These are phyloP conservation scores for Xerus rutilus DNA, from an alignment of 2,797 vertebrate genomes.

Conservation along the genomic window DNA sequence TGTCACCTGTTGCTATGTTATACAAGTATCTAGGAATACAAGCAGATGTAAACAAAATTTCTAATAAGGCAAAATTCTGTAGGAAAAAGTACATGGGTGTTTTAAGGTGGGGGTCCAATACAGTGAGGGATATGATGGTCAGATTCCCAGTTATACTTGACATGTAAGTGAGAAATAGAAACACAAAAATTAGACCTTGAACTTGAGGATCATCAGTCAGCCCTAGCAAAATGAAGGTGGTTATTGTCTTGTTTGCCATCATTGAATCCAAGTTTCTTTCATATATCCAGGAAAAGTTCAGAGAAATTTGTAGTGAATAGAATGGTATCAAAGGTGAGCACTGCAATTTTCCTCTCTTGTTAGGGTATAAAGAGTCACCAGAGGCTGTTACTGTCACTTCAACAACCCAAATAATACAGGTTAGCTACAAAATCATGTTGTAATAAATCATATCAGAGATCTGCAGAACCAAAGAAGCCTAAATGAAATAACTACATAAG, in stretches of 20 bases:
- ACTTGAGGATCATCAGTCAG: constrained; percentile 7
- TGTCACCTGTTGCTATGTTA: constrained; percentile 58
- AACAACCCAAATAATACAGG: not conserved
- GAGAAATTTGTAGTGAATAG: not conserved
- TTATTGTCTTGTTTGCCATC: constrained; percentile 72
- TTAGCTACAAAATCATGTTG: too few relatives aligned
- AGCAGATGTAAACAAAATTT: constrained; percentile 67
- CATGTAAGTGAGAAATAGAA: constrained; percentile 49
- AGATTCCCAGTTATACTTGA: constrained; percentile 61
- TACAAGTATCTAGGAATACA: constrained; percentile 72
- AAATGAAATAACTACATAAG: not conserved
- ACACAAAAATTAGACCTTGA: constrained; percentile 51
- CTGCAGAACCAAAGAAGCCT: not conserved
- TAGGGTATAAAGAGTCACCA: not conserved
- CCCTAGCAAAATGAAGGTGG: constrained; percentile 68
- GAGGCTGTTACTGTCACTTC: not conserved
- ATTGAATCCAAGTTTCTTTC: not conserved
- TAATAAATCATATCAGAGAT: not conserved
- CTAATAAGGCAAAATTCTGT: constrained; percentile 70
- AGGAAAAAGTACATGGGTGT: constrained; percentile 69
- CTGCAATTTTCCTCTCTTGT: not conserved
- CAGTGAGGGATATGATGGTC: constrained; percentile 18
- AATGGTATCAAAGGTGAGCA: not conserved
- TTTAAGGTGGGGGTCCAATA: constrained; percentile 55
- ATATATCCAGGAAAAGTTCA: not conserved